Conservation (phyloP, 2,888 invertebrate genomes). For the Drosophila paranaensis region DNA sequence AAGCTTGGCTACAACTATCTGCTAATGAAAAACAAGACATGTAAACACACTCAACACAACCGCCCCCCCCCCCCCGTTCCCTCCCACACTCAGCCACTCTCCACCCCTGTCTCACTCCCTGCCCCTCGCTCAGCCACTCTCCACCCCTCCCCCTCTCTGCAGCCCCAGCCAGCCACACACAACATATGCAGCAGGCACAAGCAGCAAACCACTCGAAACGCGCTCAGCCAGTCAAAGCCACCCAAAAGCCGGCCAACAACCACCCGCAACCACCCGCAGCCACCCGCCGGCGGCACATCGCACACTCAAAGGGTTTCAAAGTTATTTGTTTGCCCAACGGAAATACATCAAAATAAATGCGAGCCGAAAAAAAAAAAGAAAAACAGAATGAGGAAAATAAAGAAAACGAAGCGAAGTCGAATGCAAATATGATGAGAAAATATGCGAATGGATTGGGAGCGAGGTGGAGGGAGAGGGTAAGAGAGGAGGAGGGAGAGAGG, state of each 20-base stretch:
- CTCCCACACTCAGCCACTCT: background rate
- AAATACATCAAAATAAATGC: slow-evolving; percentile 77
- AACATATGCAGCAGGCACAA: slow-evolving; percentile 1
- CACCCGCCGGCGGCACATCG: slow-evolving; percentile 9
- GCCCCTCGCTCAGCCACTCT: too few relatives aligned
- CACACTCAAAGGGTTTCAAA: slow-evolving; percentile 44
- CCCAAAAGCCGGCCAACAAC: background rate
- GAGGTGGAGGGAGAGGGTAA: too few relatives aligned
- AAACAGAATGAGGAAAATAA: too few relatives aligned
- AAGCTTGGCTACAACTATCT: slow-evolving; percentile 47
- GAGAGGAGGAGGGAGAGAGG: too few relatives aligned
- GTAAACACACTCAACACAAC: slow-evolving; percentile 6
- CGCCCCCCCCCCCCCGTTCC: background rate
- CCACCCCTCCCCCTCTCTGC: background rate
- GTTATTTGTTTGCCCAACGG: slow-evolving; percentile 67
- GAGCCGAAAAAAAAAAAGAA: slow-evolving; percentile 34
- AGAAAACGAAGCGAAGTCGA: slow-evolving; percentile 51
- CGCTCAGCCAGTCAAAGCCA: background rate
- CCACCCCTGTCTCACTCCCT: background rate
- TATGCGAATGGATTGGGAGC: slow-evolving; percentile 9
- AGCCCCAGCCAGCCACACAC: slow-evolving; percentile 11
- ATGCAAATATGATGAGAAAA: slow-evolving; percentile 64
- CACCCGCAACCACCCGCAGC: background rate
- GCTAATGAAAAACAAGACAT: slow-evolving; percentile 65
- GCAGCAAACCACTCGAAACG: background rate